Conservation (phyloP, 2,113 vertebrate species). For the Grus americana region DNA sequence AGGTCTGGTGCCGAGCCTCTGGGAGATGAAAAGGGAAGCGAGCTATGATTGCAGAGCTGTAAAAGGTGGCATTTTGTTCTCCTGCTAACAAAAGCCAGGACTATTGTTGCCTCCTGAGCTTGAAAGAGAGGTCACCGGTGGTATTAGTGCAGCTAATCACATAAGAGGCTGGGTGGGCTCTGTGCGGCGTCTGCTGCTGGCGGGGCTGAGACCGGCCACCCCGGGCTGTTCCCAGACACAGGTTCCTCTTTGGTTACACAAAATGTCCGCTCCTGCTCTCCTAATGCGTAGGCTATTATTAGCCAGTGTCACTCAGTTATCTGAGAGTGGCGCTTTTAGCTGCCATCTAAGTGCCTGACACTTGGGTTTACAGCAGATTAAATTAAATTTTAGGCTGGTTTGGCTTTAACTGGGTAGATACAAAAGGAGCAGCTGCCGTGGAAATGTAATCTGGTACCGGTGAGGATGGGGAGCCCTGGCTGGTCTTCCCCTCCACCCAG, state of each 20-base stretch:
- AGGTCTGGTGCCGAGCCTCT: not conserved
- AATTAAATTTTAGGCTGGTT: slow-evolving; percentile 93
- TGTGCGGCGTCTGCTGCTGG: not conserved
- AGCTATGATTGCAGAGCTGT: slow-evolving; percentile 13
- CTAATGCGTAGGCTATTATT: slow-evolving; percentile 82
- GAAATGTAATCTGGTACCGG: slow-evolving; percentile 82
- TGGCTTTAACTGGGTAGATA: slow-evolving; percentile 81
- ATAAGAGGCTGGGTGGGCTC: slow-evolving; percentile 66
- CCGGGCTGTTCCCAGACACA: slow-evolving; percentile 68
- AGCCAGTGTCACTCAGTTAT: slow-evolving; percentile 86
- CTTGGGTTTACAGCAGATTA: slow-evolving; percentile 88
- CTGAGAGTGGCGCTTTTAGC: slow-evolving; percentile 88
- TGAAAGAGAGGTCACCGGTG: slow-evolving; percentile 62
- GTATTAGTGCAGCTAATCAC: slow-evolving; percentile 75
- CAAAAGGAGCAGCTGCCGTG: slow-evolving; percentile 88
- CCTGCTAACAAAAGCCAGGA: slow-evolving; percentile 46
- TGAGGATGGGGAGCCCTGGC: slow-evolving; percentile 43
- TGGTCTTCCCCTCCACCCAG: not conserved
- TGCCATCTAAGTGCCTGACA: slow-evolving; percentile 85
- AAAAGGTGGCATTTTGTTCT: slow-evolving; percentile 58
- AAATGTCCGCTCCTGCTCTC: slow-evolving; percentile 79
- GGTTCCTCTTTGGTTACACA: slow-evolving; percentile 81
- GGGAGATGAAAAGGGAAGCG: slow-evolving; percentile 31
- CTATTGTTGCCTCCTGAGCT: not conserved
- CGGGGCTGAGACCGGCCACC: slow-evolving; percentile 57